Evolutionary conservation across 2,888 invertebrate species (phyloP), one percentile per base, ranked within the genome.

Genomic region (Drosophila paranaensis): DNA sequence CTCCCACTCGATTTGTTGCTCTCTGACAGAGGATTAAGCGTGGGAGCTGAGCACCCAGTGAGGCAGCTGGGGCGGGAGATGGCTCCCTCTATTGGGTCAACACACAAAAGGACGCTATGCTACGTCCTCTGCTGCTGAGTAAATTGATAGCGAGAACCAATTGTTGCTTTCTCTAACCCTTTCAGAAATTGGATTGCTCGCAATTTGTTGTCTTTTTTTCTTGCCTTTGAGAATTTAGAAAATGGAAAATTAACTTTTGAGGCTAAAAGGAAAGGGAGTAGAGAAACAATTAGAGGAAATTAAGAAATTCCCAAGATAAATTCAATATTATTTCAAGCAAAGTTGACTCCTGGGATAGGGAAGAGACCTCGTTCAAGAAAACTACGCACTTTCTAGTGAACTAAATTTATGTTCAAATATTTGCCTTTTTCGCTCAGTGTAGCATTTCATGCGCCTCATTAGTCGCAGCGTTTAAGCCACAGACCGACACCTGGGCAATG

Each of bases 141-240:
- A 61, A 71, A 80, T 76, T 80, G 71, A 80, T 67, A 75, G 70
- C 76, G 58, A 40, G 58, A 79, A 81, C 80, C 80, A 80, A 80
- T 80, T 80, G 80, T 80, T 80, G 80, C 81, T 71, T 71, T 72
- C 60, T 48, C 39, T 68, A 35, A 35, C 16, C 40, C 37, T 55
- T 42, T 40, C 65, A 40, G 40, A 30, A 80, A 77, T 80, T 73
- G 67, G 81, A 83, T 83, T 67, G 77, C 65, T 65, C 60, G 77
- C 80, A 81, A 80, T 83, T 80, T 81, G 77, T 81, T 61, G 54
- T 33, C 33, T n/a, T n/a, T 27, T 10, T 30, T n/a, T 20, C 20
- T 20, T 20, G 9, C n/a, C 20, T 50, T 27, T 35, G 46, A 63
- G 50, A 50, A 16, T 56, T 30, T 33, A 27, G 57, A 42, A 50